phyloP scores from a whole-genome alignment of 2,113 vertebrate genomes.

The Fulmarus glacialis region DNA sequence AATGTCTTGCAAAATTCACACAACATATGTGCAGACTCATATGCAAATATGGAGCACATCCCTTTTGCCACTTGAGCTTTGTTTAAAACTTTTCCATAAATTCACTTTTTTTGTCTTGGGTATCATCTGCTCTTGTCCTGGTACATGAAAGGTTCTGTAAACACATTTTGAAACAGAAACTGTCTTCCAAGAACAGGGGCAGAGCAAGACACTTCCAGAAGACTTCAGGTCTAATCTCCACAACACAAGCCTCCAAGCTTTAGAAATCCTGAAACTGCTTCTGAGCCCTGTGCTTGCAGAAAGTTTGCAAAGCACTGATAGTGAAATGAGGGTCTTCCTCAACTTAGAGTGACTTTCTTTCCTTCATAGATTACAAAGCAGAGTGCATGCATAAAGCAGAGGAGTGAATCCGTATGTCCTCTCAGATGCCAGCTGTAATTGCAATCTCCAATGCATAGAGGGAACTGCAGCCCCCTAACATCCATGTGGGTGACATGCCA shows the following conservation, averaged over 20 bases:
- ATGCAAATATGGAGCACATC: slow-evolving; percentile 30
- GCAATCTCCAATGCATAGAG: not conserved
- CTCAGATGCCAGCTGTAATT: not conserved
- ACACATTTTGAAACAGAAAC: not conserved
- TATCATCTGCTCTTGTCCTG: not conserved
- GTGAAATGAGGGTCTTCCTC: not conserved
- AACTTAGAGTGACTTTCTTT: not conserved
- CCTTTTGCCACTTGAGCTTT: slow-evolving; percentile 33
- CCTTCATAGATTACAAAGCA: not conserved
- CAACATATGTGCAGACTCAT: slow-evolving; percentile 49
- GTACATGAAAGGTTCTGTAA: not conserved
- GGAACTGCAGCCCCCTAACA: not conserved
- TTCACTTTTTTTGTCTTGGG: not conserved
- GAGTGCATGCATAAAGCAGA: not conserved
- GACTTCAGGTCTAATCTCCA: not conserved
- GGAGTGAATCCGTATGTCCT: fast-evolving
- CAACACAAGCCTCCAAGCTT: not conserved
- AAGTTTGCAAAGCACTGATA: not conserved
- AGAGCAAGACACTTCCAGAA: not conserved
- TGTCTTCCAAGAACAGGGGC: not conserved
- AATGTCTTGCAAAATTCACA: slow-evolving; percentile 56
- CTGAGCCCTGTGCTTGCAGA: not conserved
- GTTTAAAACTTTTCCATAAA: slow-evolving; percentile 6
- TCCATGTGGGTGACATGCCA: fast-evolving
- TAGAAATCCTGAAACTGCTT: not conserved